Conservation (phyloP, 2,113 vertebrate genomes). For the Crypturellus undulatus region DNA sequence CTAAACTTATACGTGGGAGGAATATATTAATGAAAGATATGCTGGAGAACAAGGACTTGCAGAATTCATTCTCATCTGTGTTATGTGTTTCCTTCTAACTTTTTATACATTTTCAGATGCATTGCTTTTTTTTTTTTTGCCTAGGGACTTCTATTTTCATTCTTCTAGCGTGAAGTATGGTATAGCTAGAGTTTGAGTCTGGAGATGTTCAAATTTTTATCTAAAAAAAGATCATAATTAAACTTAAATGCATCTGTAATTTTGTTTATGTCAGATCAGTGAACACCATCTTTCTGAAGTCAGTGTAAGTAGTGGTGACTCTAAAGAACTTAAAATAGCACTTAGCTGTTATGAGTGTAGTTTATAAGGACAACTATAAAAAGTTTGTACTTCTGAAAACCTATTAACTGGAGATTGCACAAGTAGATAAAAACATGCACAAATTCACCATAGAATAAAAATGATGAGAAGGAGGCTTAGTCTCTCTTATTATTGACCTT, state of each 20-base stretch:
- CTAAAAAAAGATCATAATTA: constrained; percentile 26
- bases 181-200: not conserved
- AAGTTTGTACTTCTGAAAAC: constrained; percentile 26
- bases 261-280: constrained; percentile 28
- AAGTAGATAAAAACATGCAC: constrained; percentile 29
- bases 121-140: not conserved
- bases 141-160: not conserved
- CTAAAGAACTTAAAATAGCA: constrained; percentile 36
- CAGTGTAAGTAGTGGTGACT: not conserved
- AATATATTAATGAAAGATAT: not conserved
- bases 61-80: not conserved
- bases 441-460: constrained; percentile 4
- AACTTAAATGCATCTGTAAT: constrained; percentile 2
- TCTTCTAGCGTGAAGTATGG: not conserved
- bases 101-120: not conserved
- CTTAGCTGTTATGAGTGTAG: not conserved
- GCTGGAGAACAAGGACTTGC: not conserved
- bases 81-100: not conserved
- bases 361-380: constrained; percentile 5
- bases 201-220: constrained; percentile 50
- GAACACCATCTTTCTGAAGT: constrained; percentile 21
- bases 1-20: not conserved
- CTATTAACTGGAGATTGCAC: constrained; percentile 20
- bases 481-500: not conserved
- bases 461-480: not conserved